Base-by-base conservation (phyloP, 2,797 vertebrate species). In the Parauchenoglanis punctatus region DNA sequence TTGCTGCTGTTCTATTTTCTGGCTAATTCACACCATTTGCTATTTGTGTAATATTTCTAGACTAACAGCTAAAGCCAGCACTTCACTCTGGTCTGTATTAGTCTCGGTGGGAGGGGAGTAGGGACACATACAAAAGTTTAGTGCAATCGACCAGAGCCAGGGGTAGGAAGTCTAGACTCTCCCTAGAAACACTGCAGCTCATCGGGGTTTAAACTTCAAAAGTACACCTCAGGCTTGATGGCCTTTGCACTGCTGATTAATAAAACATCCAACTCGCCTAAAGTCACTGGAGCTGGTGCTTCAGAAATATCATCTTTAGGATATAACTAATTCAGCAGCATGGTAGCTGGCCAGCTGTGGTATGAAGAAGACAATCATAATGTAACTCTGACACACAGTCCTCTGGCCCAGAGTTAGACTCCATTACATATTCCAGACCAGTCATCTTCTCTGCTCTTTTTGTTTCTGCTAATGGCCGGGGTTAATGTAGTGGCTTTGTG, bases 281-380 rank as follows among this genome's bases (percentile, higher is more conserved):
- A 58, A 80, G 49, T 84, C 65, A 49, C 65, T 73, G 28, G 18
- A 18, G n/a, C 40, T 61, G 56, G 81, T 83, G n/a, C 81, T 83
- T 54, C 63, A 83, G 58, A 81, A 81, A 81, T 84, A 84, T 73
- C 65, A 85, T 81, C 23, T 81, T 70, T 81, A 59, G 44, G 40
- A 61, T 61, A 85, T 80, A 81, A 85, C 63, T 85, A 87, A 84
- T 85, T 88, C 65, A 88, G 61, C 15, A 84, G 61, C 23, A 49
- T 84, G 54, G 67, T 25, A 81, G 68, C 67, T 70, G 28, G 54
- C 54, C 23, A 73, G 40, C 54, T 52, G 40, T 40, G 18, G 59
- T 68, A 52, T 49, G 54, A 80, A n/a, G 5, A 85, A 85, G 76
- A 54, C 31, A 65, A 75, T 81, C 58, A 52, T 67, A 81, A 54